Evolutionary conservation across 2,888 invertebrate species (phyloP).

Genomic region (Doris montereyensis): DNA sequence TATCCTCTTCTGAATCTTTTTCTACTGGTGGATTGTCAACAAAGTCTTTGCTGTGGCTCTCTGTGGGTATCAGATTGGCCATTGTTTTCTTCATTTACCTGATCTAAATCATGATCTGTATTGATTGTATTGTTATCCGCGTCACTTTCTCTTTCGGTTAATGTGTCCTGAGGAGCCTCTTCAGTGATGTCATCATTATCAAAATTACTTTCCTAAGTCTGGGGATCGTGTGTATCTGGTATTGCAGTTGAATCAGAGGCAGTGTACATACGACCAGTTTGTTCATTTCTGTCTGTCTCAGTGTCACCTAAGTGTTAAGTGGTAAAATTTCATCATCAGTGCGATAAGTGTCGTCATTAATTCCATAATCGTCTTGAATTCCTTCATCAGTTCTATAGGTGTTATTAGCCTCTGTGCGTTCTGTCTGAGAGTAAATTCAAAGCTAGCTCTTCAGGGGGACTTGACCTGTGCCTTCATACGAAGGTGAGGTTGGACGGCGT

Average conservation of each 20-base stretch:
- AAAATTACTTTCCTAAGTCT: not conserved
- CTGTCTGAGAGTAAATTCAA: constrained; percentile 2
- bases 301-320: not conserved
- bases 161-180: too few species aligned
- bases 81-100: too few species aligned
- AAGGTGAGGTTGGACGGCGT: too few species aligned
- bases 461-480: too few species aligned
- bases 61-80: too few species aligned
- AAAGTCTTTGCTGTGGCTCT: too few species aligned
- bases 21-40: too few species aligned
- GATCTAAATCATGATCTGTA: too few species aligned
- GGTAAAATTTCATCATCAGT: not conserved
- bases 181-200: too few species aligned
- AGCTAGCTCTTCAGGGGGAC: not conserved
- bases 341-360: not conserved
- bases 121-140: too few species aligned
- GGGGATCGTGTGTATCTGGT: not conserved
- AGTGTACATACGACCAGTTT: not conserved
- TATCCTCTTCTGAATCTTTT: too few species aligned
- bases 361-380: not conserved
- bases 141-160: too few species aligned
- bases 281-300: not conserved
- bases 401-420: not conserved
- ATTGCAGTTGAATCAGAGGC: not conserved
- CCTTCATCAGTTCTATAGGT: constrained; percentile 20